These are phyloP conservation scores for Bombus huntii DNA, from an alignment of 1,140 invertebrate species.

Conservation along the genomic window DNA sequence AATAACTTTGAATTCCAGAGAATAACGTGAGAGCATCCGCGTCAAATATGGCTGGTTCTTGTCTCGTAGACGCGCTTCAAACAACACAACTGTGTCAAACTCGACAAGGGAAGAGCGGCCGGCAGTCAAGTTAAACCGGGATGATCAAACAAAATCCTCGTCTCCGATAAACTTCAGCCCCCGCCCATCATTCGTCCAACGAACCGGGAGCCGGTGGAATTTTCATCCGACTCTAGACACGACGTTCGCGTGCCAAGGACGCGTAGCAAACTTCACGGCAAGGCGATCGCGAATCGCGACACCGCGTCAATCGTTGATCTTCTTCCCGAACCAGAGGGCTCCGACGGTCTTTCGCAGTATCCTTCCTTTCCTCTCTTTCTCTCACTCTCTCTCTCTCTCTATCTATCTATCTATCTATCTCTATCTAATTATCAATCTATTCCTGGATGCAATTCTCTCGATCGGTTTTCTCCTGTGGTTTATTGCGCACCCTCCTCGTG, in stretches of 20 bases:
- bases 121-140: not conserved
- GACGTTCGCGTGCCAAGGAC: not conserved
- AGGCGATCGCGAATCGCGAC: constrained; percentile 6
- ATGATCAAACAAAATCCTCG: not conserved
- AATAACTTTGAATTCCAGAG: constrained; percentile 10
- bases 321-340: not conserved
- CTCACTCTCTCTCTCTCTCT: not conserved
- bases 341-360: not conserved
- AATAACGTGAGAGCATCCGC: not conserved
- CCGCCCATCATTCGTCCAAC: constrained; percentile 28
- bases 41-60: constrained; percentile 27
- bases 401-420: too few species aligned
- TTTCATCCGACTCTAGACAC: not conserved
- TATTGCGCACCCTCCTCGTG: not conserved
- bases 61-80: too few species aligned
- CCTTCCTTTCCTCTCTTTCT: not conserved
- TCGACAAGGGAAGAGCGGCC: not conserved
- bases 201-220: not conserved
- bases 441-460: too few species aligned
- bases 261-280: not conserved
- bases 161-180: not conserved
- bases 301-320: constrained; percentile 28
- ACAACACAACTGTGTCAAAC: not conserved
- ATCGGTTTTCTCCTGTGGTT: not conserved
- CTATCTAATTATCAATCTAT: too few species aligned